phyloP scores from a whole-genome alignment of 2,113 vertebrate genomes.

The Podiceps cristatus region DNA sequence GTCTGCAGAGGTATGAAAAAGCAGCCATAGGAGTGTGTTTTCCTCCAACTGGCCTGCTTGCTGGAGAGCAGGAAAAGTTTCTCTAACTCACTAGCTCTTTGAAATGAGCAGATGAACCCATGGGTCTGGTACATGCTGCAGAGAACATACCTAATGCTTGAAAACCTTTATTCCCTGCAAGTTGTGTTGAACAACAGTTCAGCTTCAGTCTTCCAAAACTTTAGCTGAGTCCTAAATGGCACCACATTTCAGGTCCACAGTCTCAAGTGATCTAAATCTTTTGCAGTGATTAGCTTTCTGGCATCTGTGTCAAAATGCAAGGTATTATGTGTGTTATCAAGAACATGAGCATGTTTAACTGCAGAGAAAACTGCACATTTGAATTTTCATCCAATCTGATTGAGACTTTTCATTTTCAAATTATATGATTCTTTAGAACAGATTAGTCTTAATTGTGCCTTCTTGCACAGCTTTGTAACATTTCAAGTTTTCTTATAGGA shows the following conservation, averaged over 20 bases:
- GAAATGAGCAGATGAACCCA: not conserved
- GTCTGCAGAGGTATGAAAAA: not conserved
- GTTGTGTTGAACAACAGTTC: not conserved
- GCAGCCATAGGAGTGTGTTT: not conserved
- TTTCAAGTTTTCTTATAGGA: constrained; percentile 3
- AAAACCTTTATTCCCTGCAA: not conserved
- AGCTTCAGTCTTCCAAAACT: not conserved
- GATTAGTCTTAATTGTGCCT: not conserved
- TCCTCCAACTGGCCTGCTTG: not conserved
- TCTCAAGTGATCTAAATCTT: not conserved
- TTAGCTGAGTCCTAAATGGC: not conserved
- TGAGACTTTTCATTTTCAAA: not conserved
- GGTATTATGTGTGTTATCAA: not conserved
- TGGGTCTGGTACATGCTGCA: not conserved
- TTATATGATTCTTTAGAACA: not conserved
- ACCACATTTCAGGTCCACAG: not conserved
- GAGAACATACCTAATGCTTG: not conserved
- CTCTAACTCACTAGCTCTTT: not conserved
- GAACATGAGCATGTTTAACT: not conserved
- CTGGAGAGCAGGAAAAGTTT: not conserved
- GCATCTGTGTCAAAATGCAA: not conserved
- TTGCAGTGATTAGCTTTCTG: not conserved
- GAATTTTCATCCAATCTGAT: not conserved
- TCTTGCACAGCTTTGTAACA: not conserved
- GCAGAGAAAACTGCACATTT: not conserved